These are phyloP conservation scores for Cynaeus angustus DNA, from an alignment of 2,888 invertebrate species.

Conservation along the genomic window DNA sequence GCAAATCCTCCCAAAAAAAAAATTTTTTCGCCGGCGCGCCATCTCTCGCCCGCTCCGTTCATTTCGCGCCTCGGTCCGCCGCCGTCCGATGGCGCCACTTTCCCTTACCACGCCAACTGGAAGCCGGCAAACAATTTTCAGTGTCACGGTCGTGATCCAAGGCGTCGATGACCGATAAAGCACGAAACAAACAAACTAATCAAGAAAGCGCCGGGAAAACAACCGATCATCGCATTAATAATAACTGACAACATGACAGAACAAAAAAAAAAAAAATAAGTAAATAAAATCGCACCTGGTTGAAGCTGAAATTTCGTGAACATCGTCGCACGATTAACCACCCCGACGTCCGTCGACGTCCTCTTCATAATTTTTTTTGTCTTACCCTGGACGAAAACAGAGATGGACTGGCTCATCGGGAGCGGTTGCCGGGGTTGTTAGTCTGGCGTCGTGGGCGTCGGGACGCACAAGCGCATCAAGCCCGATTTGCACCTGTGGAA, in stretches of 20 bases:
- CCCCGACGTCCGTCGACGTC: not conserved
- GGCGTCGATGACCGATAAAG: constrained; percentile 48
- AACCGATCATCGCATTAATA: not conserved
- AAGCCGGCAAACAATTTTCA: constrained; percentile 37
- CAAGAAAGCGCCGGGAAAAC: constrained; percentile 9
- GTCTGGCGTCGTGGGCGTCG: constrained; percentile 60
- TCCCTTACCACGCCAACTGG: constrained; percentile 46
- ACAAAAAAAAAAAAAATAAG: constrained; percentile 4
- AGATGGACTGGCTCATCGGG: constrained; percentile 51
- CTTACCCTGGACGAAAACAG: constrained; percentile 29
- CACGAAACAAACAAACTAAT: constrained; percentile 35
- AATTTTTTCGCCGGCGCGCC: constrained; percentile 38
- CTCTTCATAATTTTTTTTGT: constrained; percentile 9
- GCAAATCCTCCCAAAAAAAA: constrained; percentile 15
- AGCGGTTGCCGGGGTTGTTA: constrained; percentile 62
- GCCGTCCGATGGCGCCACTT: constrained; percentile 52
- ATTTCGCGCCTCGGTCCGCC: constrained; percentile 12
- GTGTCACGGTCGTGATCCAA: constrained; percentile 48
- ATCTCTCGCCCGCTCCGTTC: constrained; percentile 37
- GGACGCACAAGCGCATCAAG: constrained; percentile 59
- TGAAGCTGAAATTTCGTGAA: constrained; percentile 3
- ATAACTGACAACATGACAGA: not conserved
- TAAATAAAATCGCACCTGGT: constrained; percentile 2
- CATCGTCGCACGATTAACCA: not conserved
- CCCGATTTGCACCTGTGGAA: constrained; percentile 59